Evolutionary conservation across 92 coral and sea anemone species (phyloP), one percentile per base, ranked within the genome.

Genomic region (Phenganax stokvisi): DNA sequence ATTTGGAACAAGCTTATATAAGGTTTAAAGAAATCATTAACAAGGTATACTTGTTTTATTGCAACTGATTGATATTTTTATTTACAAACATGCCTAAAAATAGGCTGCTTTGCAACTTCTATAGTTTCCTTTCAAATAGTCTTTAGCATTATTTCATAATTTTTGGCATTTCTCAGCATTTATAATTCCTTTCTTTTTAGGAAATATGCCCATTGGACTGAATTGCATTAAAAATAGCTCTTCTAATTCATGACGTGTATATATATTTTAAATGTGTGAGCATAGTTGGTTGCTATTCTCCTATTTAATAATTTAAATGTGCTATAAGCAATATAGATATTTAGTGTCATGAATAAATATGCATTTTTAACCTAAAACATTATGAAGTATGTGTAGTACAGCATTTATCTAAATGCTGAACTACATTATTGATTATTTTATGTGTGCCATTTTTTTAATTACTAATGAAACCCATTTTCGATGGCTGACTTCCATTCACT

Each of bases 1-100:
- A 90, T 52, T 86, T 96, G 54, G 91, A 96, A n/a, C 74, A 65
- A 65, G 89, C 96, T 11, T 96, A 96, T 78, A 71, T 60, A 15
- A 90, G 90, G 30, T 88, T 96, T 54, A 92, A 92, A 64, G 79
- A 70, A 71, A 75, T 86, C 53, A 87, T 94, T 30, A 86, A 73
- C 77, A 78, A 68, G 87, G 97, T 89, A 74, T 59, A 13, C 27
- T 13, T 59, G 65, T 13, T 59, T 13, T 13, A 13, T 6, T 59
- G 27, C 27, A 13, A 3, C 65, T 25, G 16, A 13, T 1, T 13
- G 20, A 29, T 29, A 11, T 30, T 30, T 25, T 71, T 71, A 10
- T 71, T 71, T 71, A 1, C 54, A 9, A 15, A 51, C 31, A 52
- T 54, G 12, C 0, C 13, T 17, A 17, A 2, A 37, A 0, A 37